Conservation (phyloP, 2,888 invertebrate species). For the Pteria penguin region DNA sequence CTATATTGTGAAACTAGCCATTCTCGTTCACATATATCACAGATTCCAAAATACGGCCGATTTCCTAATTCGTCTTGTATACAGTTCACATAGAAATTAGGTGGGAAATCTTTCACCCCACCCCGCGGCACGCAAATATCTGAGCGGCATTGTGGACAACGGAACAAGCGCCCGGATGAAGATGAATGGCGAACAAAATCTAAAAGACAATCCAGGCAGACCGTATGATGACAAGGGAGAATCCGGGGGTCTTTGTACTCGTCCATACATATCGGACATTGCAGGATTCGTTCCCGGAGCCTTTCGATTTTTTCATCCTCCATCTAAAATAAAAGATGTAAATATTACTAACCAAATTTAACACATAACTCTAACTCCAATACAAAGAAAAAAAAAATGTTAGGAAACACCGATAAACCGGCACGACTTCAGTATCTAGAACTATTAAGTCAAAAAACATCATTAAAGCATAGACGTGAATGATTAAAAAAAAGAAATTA, state of each 20-base stretch:
- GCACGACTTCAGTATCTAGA: no score
- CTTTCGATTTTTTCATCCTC: constrained; percentile 69
- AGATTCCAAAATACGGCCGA: constrained; percentile 62
- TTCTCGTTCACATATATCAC: constrained; percentile 67
- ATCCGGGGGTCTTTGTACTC: constrained; percentile 73
- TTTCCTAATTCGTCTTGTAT: constrained; percentile 72
- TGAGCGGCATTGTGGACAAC: constrained; percentile 59
- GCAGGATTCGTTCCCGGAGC: constrained; percentile 68
- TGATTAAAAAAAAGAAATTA: no score
- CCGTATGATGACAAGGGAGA: constrained; percentile 71
- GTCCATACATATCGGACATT: constrained; percentile 74
- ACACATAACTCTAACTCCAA: no score
- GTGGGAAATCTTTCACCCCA: constrained; percentile 70
- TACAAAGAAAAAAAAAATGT: no score
- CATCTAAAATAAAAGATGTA: constrained; percentile 29
- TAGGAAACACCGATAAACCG: no score
- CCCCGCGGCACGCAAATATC: constrained; percentile 70
- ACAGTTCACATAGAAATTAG: constrained; percentile 72
- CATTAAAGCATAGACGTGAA: no score
- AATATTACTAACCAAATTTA: no score
- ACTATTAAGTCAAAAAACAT: no score
- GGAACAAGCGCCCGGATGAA: constrained; percentile 65
- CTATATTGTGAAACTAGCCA: constrained; percentile 70
- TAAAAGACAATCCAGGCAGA: constrained; percentile 68
- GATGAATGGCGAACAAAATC: constrained; percentile 65